These are phyloP conservation scores for Hesperophylax magnus DNA, from an alignment of 1,140 invertebrate species.

Conservation along the genomic window DNA sequence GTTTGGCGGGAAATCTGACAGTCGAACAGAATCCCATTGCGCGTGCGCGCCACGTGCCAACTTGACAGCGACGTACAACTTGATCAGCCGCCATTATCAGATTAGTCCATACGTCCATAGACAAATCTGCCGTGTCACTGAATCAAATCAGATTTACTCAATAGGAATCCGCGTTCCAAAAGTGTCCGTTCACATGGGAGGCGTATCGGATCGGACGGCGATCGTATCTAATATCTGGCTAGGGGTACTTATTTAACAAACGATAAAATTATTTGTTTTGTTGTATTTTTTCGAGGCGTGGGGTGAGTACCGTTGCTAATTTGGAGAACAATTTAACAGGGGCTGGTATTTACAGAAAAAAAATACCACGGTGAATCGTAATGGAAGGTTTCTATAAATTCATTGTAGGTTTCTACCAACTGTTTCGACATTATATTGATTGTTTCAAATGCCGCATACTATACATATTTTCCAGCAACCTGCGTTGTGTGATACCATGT, in stretches of 20 bases:
- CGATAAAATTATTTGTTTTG: background rate
- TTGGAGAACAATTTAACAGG: background rate
- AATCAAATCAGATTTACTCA: constrained; percentile 5
- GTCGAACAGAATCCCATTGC: background rate
- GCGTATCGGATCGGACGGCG: constrained; percentile 11
- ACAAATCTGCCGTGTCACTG: background rate
- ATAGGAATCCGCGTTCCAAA: background rate
- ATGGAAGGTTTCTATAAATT: too few relatives aligned
- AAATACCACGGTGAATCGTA: too few relatives aligned
- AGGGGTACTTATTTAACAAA: background rate
- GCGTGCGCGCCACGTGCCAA: constrained; percentile 36
- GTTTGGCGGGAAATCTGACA: constrained; percentile 15
- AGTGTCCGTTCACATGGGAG: background rate
- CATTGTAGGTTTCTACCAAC: too few relatives aligned
- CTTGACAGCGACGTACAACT: background rate
- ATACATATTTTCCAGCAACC: too few relatives aligned
- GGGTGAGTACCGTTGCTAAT: background rate
- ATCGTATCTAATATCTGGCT: background rate
- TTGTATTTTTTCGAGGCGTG: constrained; percentile 4
- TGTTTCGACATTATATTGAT: too few relatives aligned
- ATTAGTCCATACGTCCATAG: background rate
- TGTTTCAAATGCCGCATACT: too few relatives aligned
- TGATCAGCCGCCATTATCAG: background rate
- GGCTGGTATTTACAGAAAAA: too few relatives aligned
- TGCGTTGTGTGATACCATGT: too few relatives aligned